These are phyloP conservation scores for Amphiura filiformis DNA, from an alignment of 35 echinoderm and acorn worm genomes.

Conservation along the genomic window DNA sequence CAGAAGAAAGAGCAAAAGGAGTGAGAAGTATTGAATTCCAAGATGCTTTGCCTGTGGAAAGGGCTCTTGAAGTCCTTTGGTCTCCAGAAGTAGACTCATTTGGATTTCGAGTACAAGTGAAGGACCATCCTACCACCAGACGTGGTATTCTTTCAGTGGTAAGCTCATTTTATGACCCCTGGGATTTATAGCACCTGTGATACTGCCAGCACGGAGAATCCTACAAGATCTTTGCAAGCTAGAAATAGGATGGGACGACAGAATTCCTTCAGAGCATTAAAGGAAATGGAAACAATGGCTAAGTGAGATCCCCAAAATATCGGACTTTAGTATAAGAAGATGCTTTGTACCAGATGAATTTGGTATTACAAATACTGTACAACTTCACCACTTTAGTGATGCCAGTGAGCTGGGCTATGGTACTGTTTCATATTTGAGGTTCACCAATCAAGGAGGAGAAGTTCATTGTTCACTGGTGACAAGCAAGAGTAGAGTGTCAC, in stretches of 20 bases:
- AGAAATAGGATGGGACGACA: too few relatives aligned
- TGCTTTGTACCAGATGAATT: conserved; percentile 33
- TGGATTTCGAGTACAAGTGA: not conserved
- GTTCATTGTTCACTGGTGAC: too few relatives aligned
- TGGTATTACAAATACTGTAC: conserved; percentile 28
- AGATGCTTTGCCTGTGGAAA: conserved; percentile 34
- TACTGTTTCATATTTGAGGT: too few relatives aligned
- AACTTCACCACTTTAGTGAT: too few relatives aligned
- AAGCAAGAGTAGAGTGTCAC: too few relatives aligned
- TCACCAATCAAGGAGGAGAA: too few relatives aligned
- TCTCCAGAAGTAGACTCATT: conserved; percentile 20
- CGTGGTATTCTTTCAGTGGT: conserved; percentile 28
- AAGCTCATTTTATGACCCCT: conserved; percentile 48
- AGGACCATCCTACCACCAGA: conserved; percentile 9
- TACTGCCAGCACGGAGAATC: too few relatives aligned
- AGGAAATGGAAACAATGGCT: conserved; percentile 44
- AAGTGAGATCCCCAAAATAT: conserved; percentile 31
- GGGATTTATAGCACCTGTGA: too few relatives aligned
- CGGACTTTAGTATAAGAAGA: conserved; percentile 15
- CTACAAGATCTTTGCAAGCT: too few relatives aligned
- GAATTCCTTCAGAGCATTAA: not conserved
- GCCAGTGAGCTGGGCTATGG: too few relatives aligned
- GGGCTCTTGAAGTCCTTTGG: conserved; percentile 58
- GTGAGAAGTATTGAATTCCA: conserved; percentile 47
- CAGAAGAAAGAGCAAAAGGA: conserved; percentile 50